These are phyloP conservation scores for Dendroctonus ponderosae DNA, from an alignment of 1,140 invertebrate species.

Conservation along the genomic window DNA sequence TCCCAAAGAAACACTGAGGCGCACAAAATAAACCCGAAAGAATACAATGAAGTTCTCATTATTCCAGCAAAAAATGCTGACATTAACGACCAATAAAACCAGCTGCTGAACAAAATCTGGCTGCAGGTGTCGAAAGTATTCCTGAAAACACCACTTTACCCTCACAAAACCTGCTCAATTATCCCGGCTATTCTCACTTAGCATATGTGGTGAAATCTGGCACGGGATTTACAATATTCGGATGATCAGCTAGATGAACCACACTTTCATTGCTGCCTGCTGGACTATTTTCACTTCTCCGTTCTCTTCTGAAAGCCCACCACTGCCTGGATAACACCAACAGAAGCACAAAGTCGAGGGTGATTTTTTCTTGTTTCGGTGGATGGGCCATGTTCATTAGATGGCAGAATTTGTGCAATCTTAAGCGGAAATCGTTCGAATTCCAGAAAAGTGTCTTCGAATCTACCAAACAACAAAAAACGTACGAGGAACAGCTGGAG, in stretches of 20 bases:
- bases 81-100: slow-evolving; percentile 19
- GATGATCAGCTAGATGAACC: slow-evolving; percentile 12
- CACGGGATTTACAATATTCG: slow-evolving; percentile 22
- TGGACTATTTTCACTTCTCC: neutral
- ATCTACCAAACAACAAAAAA: too few species aligned
- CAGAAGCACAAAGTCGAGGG: slow-evolving; percentile 17
- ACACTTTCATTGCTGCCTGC: slow-evolving; percentile 24
- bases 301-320: slow-evolving; percentile 14
- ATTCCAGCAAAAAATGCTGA: slow-evolving; percentile 20
- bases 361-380: slow-evolving; percentile 10
- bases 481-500: too few species aligned
- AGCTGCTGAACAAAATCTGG: slow-evolving; percentile 2
- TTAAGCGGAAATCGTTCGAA: slow-evolving; percentile 6
- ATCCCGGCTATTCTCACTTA: slow-evolving; percentile 4
- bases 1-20: slow-evolving; percentile 20
- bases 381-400: slow-evolving; percentile 26
- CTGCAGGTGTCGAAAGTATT: slow-evolving; percentile 15
- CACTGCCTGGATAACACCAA: slow-evolving; percentile 14
- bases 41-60: slow-evolving; percentile 18
- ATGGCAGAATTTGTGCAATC: slow-evolving; percentile 18
- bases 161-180: too few species aligned
- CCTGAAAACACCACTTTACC: neutral
- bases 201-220: slow-evolving; percentile 23
- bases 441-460: slow-evolving; percentile 16
- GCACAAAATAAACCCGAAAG: slow-evolving; percentile 18